Conservation (phyloP, 2,888 invertebrate genomes). For the Spilosoma lubricipeda region DNA sequence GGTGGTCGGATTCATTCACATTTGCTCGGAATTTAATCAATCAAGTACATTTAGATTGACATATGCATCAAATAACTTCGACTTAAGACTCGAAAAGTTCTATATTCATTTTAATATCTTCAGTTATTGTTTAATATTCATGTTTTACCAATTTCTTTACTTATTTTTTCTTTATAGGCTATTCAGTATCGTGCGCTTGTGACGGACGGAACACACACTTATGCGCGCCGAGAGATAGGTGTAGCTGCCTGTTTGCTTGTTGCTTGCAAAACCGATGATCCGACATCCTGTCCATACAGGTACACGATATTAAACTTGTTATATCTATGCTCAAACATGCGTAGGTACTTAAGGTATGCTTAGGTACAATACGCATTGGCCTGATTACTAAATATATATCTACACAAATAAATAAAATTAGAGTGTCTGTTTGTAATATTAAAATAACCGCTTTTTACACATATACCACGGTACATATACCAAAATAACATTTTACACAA, state of each 20-base stretch:
- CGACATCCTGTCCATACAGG: conserved; percentile 77
- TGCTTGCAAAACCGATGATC: conserved; percentile 72
- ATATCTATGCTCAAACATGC: not conserved
- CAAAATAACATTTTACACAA: too few relatives aligned
- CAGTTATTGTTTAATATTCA: not conserved
- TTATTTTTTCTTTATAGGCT: conserved; percentile 52
- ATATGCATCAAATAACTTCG: not conserved
- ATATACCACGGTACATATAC: too few relatives aligned
- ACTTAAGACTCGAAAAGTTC: not conserved
- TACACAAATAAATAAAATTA: too few relatives aligned
- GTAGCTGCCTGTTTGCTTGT: conserved; percentile 70
- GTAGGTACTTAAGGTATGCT: not conserved
- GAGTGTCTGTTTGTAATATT: too few relatives aligned
- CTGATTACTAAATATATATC: too few relatives aligned
- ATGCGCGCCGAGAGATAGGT: conserved; percentile 65
- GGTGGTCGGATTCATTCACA: too few relatives aligned
- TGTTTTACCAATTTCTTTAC: not conserved
- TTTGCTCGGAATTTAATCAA: not conserved
- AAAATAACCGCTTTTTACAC: too few relatives aligned
- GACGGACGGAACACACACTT: conserved; percentile 79
- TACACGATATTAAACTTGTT: conserved; percentile 34
- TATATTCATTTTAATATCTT: not conserved
- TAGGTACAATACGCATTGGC: not conserved
- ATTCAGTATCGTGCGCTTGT: conserved; percentile 78
- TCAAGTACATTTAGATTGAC: not conserved